Evolutionary conservation across 2,797 vertebrate species (phyloP), one percentile per base, ranked within the genome.

Genomic region (Mionectes olivaceus): DNA sequence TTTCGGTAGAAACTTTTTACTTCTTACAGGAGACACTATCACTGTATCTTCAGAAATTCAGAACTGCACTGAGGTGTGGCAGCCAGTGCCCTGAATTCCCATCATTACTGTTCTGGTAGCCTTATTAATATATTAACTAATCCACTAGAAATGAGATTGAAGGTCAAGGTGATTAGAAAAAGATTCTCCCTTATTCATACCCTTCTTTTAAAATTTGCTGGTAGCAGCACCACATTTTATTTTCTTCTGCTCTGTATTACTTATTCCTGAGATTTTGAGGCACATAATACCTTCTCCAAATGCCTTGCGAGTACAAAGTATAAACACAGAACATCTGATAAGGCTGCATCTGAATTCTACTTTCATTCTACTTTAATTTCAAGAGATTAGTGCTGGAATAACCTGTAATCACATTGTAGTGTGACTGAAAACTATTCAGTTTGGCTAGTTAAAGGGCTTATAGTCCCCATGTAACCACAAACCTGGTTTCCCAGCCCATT

Each of bases 371-470:
- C 18, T 32, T 77, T 95, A 87, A 44, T 35, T 35, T 35, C 59
- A 87, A 14, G 23, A 56, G 22, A 69, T 61, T 64, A 90, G 68
- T 3, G 7, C n/a, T 70, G 25, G 27, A 80, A 59, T 78, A 80
- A 89, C 63, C 33, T 61, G 53, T 68, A 87, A 86, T 80, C 79
- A n/a, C 50, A 16, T 3, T 24, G 43, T 17, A 86, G 19, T 32
- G 43, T 57, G 74, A 74, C 82, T 64, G 52, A 69, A 67, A 88
- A 39, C 74, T 57, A n/a, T 80, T 70, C 63, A 44, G 15, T 63
- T 68, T 57, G 87, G 39, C 57, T 74, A 44, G 53, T 76, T 65
- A n/a, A 64, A 79, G 76, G 24, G 14, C 94, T 96, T 93, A 81
- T 44, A 87, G 76, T 83, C 74, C 84, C 84, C 1, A 0, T 22